Percentiles rank a stretch among this genome's conserved stretches.
Evolutionary conservation across 2,113 vertebrate genomes (phyloP).

Genomic region (Phrynocephalus versicolor): DNA sequence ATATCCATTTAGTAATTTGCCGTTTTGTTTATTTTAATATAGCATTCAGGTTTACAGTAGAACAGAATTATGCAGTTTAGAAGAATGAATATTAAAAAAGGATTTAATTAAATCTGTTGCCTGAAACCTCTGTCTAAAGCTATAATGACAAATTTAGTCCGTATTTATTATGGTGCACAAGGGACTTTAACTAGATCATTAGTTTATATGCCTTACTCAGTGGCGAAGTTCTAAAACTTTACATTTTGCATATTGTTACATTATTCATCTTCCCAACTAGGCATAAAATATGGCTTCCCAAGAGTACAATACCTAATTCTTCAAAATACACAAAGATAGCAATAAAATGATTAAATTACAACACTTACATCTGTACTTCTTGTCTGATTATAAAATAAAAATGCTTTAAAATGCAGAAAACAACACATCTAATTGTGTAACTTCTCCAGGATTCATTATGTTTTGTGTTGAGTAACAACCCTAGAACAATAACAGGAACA

Average conservation of each 20-base stretch:
- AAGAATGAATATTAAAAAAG: conserved; percentile 89
- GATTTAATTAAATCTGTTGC: conserved; percentile 89
- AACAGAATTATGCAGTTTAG: conserved; percentile 85
- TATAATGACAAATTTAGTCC: conserved; percentile 89
- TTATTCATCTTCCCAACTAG: conserved; percentile 89
- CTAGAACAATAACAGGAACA: conserved; percentile 25
- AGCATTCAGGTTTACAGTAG: conserved; percentile 79
- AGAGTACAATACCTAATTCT: conserved; percentile 87
- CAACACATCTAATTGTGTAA: conserved; percentile 69
- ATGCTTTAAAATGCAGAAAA: conserved; percentile 77
- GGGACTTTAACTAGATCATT: conserved; percentile 87
- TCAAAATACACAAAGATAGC: conserved; percentile 89
- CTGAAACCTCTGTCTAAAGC: conserved; percentile 86
- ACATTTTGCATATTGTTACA: conserved; percentile 88
- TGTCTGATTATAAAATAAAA: conserved; percentile 85
- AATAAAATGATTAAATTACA: conserved; percentile 89
- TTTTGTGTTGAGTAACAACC: neutral
- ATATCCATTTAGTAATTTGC: conserved; percentile 85
- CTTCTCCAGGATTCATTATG: conserved; percentile 49
- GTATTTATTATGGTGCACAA: conserved; percentile 87
- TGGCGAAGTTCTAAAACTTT: conserved; percentile 86
- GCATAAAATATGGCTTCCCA: conserved; percentile 86
- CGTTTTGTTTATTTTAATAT: conserved; percentile 86
- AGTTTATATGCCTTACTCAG: conserved; percentile 85
- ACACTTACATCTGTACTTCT: conserved; percentile 87